Evolutionary conservation across 2,113 vertebrate species (phyloP).

Genomic region (Apteryx mantelli): DNA sequence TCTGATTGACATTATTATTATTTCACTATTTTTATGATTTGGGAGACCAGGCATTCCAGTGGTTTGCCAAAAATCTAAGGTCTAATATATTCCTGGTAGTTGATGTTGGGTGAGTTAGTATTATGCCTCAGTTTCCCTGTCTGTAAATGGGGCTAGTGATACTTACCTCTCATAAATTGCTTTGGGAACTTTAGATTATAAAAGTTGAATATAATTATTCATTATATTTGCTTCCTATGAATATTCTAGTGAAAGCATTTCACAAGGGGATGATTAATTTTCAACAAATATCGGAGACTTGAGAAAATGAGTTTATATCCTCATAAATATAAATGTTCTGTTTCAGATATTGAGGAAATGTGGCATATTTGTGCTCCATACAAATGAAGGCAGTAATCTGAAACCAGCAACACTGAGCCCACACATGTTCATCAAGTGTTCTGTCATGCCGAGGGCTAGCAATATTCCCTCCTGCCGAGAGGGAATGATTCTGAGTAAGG

Average conservation of each 20-base stretch:
- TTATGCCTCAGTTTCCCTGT: constrained; percentile 42
- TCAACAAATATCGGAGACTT: constrained; percentile 65
- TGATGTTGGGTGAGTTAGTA: neutral
- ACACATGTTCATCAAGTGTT: constrained; percentile 50
- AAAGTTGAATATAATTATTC: constrained; percentile 61
- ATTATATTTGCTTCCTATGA: constrained; percentile 69
- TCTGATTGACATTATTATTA: neutral
- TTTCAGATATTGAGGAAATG: constrained; percentile 53
- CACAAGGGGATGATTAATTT: constrained; percentile 67
- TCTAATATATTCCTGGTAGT: neutral
- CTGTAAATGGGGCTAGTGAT: constrained; percentile 19
- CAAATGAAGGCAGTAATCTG: constrained; percentile 23
- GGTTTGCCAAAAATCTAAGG: neutral
- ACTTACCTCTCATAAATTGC: constrained; percentile 45
- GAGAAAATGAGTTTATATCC: constrained; percentile 65
- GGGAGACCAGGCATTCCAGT: neutral
- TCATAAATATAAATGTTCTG: constrained; percentile 73
- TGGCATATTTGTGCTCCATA: constrained; percentile 52
- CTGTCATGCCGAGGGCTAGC: constrained; percentile 11
- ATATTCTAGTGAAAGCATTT: constrained; percentile 68
- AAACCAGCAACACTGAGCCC: constrained; percentile 21
- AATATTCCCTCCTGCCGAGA: neutral
- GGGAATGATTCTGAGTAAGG: neutral
- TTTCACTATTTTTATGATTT: neutral
- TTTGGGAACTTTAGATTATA: constrained; percentile 61